Conservation (phyloP, 2,113 vertebrate species). For the Cariama cristata region DNA sequence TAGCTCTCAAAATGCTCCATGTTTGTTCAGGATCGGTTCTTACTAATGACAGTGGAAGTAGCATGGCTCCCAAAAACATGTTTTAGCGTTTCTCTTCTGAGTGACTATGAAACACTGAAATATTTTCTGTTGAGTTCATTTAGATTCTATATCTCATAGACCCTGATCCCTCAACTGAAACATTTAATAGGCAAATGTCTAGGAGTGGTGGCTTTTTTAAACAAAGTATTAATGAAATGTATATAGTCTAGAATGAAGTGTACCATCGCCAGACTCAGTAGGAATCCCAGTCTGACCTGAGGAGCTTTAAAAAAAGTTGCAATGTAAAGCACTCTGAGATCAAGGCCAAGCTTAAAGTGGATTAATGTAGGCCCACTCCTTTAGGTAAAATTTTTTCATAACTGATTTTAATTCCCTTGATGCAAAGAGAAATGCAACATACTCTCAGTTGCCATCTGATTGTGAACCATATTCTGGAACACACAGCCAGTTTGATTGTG, state of each 20-base stretch:
- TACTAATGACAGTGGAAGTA: not conserved
- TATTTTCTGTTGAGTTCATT: not conserved
- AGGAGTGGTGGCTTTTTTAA: not conserved
- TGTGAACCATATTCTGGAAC: not conserved
- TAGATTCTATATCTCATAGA: not conserved
- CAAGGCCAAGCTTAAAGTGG: not conserved
- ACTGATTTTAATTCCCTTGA: not conserved
- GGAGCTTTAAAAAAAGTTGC: not conserved
- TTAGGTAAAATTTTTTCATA: not conserved
- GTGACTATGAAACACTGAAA: not conserved
- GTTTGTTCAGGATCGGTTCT: not conserved
- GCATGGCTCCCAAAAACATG: not conserved
- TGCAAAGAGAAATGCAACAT: not conserved
- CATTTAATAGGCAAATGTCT: not conserved
- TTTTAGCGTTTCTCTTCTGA: not conserved
- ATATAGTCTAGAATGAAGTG: not conserved
- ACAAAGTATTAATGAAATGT: not conserved
- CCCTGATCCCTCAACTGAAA: not conserved
- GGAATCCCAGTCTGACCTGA: not conserved
- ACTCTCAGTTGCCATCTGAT: not conserved
- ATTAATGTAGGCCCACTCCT: not conserved
- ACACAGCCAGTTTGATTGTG: not conserved
- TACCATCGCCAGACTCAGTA: not conserved
- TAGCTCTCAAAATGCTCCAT: not conserved
- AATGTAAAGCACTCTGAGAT: not conserved